Conservation (phyloP, 2,888 invertebrate species). For the Pterostichus niger region DNA sequence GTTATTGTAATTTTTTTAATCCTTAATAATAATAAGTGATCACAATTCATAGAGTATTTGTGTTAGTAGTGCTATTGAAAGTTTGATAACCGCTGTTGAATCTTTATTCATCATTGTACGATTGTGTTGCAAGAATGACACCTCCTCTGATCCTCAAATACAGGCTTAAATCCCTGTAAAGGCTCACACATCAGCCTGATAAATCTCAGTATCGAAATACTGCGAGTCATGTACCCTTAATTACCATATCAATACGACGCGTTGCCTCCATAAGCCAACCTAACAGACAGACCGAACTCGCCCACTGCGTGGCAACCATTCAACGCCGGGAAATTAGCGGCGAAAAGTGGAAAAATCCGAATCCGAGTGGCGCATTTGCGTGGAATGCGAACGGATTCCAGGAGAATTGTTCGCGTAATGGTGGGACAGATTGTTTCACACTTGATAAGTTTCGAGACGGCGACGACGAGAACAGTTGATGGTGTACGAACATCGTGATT, state of each 20-base stretch:
- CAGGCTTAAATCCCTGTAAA: conserved; percentile 1
- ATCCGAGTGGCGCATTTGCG: conserved; percentile 26
- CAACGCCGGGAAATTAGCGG: conserved; percentile 1
- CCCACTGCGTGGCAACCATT: neutral
- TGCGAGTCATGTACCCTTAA: conserved; percentile 13
- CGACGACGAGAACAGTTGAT: neutral
- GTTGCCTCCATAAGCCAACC: neutral
- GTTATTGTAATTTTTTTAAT: too few relatives aligned
- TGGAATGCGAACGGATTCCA: conserved; percentile 38
- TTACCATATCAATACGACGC: conserved; percentile 27
- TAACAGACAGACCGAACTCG: too few relatives aligned
- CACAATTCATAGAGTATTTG: too few relatives aligned
- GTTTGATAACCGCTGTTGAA: neutral
- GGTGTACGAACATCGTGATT: too few relatives aligned
- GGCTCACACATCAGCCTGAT: conserved; percentile 10
- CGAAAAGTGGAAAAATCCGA: conserved; percentile 34
- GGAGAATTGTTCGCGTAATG: conserved; percentile 36
- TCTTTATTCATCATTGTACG: neutral
- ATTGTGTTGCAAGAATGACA: conserved; percentile 5
- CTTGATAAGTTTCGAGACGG: conserved; percentile 40
- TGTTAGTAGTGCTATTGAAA: too few relatives aligned
- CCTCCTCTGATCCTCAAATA: neutral
- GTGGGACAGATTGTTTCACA: conserved; percentile 47
- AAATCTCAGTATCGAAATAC: conserved; percentile 26
- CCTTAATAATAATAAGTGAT: too few relatives aligned